Base-by-base conservation (phyloP, 1,140 invertebrate species). In the Pteromalus puparum region DNA sequence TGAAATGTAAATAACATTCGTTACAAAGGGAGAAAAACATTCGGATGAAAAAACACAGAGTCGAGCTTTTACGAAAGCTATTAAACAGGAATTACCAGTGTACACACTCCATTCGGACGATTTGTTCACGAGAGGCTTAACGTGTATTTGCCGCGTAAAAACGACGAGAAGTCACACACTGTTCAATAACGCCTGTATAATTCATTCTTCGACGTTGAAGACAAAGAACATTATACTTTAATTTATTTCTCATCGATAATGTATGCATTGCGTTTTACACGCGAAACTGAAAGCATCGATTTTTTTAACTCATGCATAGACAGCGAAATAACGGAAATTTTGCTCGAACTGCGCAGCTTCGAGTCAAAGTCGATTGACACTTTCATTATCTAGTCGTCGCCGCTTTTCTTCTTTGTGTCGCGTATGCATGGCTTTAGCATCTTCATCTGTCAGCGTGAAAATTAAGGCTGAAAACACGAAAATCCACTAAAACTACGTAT, bases 371-470 rank as follows among this genome's bases (percentile, higher is more conserved):
- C 70, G 74, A 46, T 24, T n/a, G 46, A 28, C 15, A 85, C 77
- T 72, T 83, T 68, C 77, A 74, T 74, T 83, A 82, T 79, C 77
- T 76, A 68, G 78, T 48, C 53, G 48, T 70, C 74, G 61, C 18
- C 73, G 61, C 18, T 68, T 65, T 28, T 28, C 72, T 18, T 34
- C 18, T 26, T 15, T n/a, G 26, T 4, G 4, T 28, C 70, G 28
- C 28, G 18, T 73, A 12, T 38, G 28, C 34, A 73, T 73, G 18
- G 13, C 70, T 73, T 26, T 1, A 73, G 18, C 6, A 42, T 74
- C 34, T 74, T 13, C 24, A 3, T 68, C 65, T 1, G 26, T 28
- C 65, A n/a, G 65, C 18, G 21, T 12, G 26, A 26, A 68, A 53
- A 53, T 53, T 53, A 2, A 67, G 65, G 2, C 24, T 7, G 24